Conservation (phyloP, 2,113 vertebrate species). For the human region GRCh38 chr4:91228501-91229000, state of each 20-base stretch:
- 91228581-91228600: background rate
- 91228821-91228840: background rate
- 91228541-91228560: background rate
- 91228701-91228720: background rate
- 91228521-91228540: background rate
- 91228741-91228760: background rate
- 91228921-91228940: background rate
- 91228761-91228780: background rate
- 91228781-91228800: background rate
- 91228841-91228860: background rate
- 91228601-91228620: slow-evolving; percentile 2
- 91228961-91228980: background rate
- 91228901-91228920: background rate
- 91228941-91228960: background rate
- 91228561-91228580: background rate
- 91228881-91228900: background rate
- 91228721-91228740: background rate
- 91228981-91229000: background rate
- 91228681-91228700: background rate
- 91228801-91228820: background rate
- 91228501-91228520: background rate
- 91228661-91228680: background rate
- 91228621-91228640: background rate
- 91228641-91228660: background rate
- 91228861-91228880: background rate